Conservation (phyloP, 1,140 invertebrate genomes). For the Meloidogyne exigua region DNA sequence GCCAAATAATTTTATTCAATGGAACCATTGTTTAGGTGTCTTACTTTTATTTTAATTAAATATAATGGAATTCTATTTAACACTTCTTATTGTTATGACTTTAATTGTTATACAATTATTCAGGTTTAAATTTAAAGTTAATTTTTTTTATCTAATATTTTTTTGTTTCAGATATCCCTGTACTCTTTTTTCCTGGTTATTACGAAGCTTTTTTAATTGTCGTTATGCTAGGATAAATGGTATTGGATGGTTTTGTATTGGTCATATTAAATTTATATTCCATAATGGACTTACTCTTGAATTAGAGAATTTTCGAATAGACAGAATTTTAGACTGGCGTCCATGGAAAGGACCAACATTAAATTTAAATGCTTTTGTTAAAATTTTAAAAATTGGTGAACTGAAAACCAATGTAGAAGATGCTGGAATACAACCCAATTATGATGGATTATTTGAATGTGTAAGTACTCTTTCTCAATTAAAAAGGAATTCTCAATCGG, state of each 20-base stretch:
- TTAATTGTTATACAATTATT: slow-evolving; percentile 17
- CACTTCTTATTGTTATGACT: slow-evolving; percentile 1
- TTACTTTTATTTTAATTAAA: too few relatives aligned
- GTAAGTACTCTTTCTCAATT: too few relatives aligned
- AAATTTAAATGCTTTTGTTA: slow-evolving; percentile 10
- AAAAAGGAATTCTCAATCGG: too few relatives aligned
- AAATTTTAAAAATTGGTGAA: slow-evolving; percentile 7
- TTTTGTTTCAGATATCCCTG: slow-evolving; percentile 29
- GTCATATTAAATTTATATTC: slow-evolving; percentile 37
- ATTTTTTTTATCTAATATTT: neutral
- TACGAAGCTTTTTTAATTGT: slow-evolving; percentile 15
- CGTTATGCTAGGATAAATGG: slow-evolving; percentile 27
- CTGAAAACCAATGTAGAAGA: neutral
- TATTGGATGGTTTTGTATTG: slow-evolving; percentile 33
- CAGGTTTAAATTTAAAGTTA: neutral
- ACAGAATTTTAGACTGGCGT: slow-evolving; percentile 26
- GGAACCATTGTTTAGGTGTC: too few relatives aligned
- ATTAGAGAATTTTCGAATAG: slow-evolving; percentile 63
- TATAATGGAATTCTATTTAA: slow-evolving; percentile 9
- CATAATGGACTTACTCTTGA: slow-evolving; percentile 51
- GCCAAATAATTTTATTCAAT: too few relatives aligned
- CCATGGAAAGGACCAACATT: neutral
- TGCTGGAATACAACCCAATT: neutral
- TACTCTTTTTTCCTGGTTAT: slow-evolving; percentile 9
- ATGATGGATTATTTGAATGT: neutral